Evolutionary conservation across 2,797 vertebrate genomes (phyloP).

Genomic region (Argya squamiceps): DNA sequence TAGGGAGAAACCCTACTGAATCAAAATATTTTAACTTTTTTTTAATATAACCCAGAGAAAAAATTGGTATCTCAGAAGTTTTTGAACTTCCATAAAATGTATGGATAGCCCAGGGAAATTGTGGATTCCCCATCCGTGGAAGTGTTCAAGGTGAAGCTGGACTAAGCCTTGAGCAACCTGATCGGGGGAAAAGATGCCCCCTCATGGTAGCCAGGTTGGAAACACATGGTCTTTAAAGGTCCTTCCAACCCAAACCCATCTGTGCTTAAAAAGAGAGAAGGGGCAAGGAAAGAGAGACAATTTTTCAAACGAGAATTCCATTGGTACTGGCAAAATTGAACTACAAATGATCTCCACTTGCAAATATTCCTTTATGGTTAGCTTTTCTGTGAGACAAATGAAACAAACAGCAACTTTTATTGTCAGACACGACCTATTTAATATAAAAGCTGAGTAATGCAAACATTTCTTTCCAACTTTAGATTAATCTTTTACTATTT

Average conservation of each 20-base stretch:
- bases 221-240: background rate
- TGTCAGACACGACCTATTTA: background rate
- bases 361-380: background rate
- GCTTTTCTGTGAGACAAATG: background rate
- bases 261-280: background rate
- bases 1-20: background rate
- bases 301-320: background rate
- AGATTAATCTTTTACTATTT: background rate
- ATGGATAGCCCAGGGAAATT: background rate
- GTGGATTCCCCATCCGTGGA: background rate
- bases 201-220: rapidly evolving
- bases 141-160: background rate
- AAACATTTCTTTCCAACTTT: background rate
- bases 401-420: background rate
- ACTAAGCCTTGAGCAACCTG: background rate
- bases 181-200: background rate
- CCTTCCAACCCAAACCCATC: background rate
- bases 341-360: background rate
- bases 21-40: background rate
- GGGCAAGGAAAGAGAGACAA: background rate
- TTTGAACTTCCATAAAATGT: background rate
- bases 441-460: background rate
- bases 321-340: background rate
- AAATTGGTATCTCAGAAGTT: background rate
- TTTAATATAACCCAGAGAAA: too few species aligned